Percentiles rank a stretch among this genome's conserved stretches.
phyloP scores from a whole-genome alignment of 2,888 invertebrate species.

The Candidula unifasciata region DNA sequence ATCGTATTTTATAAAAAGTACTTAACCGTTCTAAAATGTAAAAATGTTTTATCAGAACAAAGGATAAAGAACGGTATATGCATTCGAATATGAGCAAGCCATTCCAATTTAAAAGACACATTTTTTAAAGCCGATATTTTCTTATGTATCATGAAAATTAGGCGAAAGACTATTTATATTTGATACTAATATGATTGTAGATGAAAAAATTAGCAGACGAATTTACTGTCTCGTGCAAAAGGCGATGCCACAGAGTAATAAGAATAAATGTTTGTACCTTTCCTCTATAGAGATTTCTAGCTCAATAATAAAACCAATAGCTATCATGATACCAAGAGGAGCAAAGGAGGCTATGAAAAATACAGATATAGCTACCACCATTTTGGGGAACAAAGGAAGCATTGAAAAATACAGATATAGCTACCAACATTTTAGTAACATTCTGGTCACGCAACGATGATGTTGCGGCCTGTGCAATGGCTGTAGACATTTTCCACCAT shows the following conservation, averaged over 20 bases:
- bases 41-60: no score
- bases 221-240: slow-evolving; percentile 1
- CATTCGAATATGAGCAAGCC: no score
- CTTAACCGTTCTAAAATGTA: no score
- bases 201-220: slow-evolving; percentile 1
- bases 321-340: not conserved
- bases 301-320: not conserved
- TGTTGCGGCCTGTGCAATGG: not conserved
- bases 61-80: no score
- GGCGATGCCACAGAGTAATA: slow-evolving; percentile 5
- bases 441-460: not conserved
- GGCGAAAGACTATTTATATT: not conserved
- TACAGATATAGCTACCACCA: not conserved
- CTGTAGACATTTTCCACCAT: slow-evolving; percentile 1
- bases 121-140: no score
- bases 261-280: not conserved
- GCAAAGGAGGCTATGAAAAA: not conserved
- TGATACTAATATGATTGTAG: slow-evolving; percentile 6
- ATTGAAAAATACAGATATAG: slow-evolving; percentile 10
- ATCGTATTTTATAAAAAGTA: no score
- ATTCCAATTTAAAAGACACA: no score
- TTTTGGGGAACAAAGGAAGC: not conserved
- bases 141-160: not conserved
- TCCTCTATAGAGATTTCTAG: slow-evolving; percentile 10
- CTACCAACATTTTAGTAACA: slow-evolving; percentile 2